These are phyloP conservation scores for Oreortyx pictus DNA, from an alignment of 2,797 vertebrate species.

Conservation along the genomic window DNA sequence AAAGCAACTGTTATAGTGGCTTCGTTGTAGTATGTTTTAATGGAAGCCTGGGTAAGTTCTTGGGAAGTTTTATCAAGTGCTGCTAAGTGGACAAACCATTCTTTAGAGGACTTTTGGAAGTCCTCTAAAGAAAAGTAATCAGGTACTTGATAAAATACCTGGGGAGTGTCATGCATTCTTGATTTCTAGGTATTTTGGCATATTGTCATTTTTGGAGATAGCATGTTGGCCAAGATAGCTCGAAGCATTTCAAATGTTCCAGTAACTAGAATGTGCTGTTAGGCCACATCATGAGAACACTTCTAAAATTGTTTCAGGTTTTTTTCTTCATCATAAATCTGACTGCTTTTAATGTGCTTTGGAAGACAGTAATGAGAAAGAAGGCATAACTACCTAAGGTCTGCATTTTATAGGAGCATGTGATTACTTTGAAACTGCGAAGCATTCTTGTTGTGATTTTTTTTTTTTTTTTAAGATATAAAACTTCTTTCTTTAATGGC, in stretches of 20 bases:
- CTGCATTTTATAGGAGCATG: background rate
- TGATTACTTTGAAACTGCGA: background rate
- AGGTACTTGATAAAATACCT: background rate
- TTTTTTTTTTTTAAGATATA: background rate
- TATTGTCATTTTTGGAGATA: background rate
- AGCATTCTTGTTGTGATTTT: background rate
- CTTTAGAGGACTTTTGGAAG: background rate
- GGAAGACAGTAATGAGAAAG: background rate
- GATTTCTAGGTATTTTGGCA: background rate
- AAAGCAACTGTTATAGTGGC: background rate
- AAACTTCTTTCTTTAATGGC: background rate
- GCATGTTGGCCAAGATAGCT: background rate
- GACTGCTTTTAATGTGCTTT: background rate
- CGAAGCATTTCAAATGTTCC: background rate
- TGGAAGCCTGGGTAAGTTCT: background rate
- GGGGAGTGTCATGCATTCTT: background rate
- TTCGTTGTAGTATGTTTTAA: background rate
- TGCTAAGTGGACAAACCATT: background rate
- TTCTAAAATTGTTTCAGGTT: background rate
- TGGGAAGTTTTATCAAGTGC: background rate
- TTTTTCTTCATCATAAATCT: background rate
- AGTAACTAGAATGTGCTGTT: rapidly evolving
- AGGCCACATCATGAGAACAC: background rate
- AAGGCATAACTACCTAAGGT: background rate
- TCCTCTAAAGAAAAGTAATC: background rate